These are phyloP conservation scores for Hemiprocne comata DNA, from an alignment of 2,113 vertebrate genomes.

Conservation along the genomic window DNA sequence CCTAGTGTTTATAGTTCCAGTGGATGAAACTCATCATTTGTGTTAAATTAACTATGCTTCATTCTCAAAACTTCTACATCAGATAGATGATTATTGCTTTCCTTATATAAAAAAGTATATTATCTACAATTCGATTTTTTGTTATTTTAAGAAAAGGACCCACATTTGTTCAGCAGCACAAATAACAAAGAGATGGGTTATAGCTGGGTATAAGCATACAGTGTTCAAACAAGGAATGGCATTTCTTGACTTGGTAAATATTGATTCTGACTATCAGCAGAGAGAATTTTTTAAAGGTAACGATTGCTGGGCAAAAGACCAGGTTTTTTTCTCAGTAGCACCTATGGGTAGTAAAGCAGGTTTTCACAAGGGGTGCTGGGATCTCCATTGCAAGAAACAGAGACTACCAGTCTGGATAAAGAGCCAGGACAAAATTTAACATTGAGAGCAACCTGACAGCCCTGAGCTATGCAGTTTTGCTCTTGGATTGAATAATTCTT, in stretches of 20 bases:
- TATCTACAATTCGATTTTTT: not conserved
- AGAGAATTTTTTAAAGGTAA: constrained; percentile 33
- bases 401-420: not conserved
- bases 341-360: not conserved
- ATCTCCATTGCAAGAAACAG: not conserved
- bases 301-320: not conserved
- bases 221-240: constrained; percentile 15
- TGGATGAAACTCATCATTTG: not conserved
- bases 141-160: not conserved
- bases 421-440: not conserved
- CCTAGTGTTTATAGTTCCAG: not conserved
- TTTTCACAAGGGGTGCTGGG: not conserved
- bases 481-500: not conserved
- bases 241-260: constrained; percentile 52
- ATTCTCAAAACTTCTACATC: not conserved
- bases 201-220: not conserved
- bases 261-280: constrained; percentile 28
- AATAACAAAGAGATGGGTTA: constrained; percentile 41
- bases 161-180: not conserved
- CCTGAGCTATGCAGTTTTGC: not conserved
- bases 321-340: not conserved
- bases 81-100: not conserved
- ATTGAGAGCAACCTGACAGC: not conserved
- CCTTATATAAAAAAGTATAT: not conserved
- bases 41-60: not conserved